Conservation (phyloP, 2,888 invertebrate species). For the Eilema sororculum region DNA sequence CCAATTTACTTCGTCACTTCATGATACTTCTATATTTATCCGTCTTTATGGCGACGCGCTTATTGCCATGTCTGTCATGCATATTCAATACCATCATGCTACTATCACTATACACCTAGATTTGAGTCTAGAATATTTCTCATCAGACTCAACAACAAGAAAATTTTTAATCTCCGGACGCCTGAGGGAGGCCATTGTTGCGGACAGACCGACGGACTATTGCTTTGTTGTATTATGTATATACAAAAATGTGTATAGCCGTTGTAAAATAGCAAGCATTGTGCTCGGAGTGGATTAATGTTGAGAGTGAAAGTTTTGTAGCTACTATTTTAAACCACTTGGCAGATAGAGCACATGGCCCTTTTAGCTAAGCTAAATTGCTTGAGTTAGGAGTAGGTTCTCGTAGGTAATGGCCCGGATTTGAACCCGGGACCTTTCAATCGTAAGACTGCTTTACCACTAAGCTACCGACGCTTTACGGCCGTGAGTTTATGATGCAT, state of each 20-base stretch:
- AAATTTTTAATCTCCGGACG: conserved; percentile 52
- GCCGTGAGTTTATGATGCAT: too few species aligned
- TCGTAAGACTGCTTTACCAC: too few species aligned
- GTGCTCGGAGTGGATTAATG: background rate
- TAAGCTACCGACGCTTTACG: too few species aligned
- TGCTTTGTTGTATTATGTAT: conserved; percentile 43
- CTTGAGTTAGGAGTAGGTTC: too few species aligned
- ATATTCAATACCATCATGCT: background rate
- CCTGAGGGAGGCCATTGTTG: conserved; percentile 53
- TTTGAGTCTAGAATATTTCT: conserved; percentile 34
- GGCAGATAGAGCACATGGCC: too few species aligned
- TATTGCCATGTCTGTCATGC: background rate
- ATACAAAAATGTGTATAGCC: background rate
- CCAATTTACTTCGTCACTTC: too few species aligned
- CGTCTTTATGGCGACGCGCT: too few species aligned
- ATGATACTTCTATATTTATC: too few species aligned
- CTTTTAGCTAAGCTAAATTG: too few species aligned
- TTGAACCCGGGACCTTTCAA: too few species aligned
- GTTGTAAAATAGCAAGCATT: conserved; percentile 2
- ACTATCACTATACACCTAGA: conserved; percentile 10
- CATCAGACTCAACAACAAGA: conserved; percentile 50
- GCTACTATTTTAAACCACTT: too few species aligned
- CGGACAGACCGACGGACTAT: conserved; percentile 51
- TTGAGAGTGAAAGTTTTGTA: conserved; percentile 1
- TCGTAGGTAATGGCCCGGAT: too few species aligned